Evolutionary conservation across 92 coral and sea anemone species (phyloP), one percentile per base, ranked within the genome.

Genomic region (Porites evermanni): DNA sequence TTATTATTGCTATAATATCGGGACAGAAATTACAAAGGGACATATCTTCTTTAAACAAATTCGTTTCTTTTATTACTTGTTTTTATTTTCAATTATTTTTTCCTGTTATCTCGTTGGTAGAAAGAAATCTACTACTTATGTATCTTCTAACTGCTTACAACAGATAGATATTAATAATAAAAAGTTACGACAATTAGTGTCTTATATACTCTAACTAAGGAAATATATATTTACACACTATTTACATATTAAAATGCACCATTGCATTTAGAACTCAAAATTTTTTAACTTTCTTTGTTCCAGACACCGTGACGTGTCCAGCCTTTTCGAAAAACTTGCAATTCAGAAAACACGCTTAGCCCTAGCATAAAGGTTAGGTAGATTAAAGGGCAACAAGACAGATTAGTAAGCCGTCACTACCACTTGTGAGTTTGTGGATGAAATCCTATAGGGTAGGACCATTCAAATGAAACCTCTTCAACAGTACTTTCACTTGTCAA

Each of bases 151-250:
- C 50, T 59, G 20, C 47, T 38, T 3, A 38, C 47, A 38, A 38
- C 47, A 38, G 47, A 38, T 38, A 4, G 47, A 38, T 38, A 38
- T 38, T 38, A 38, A 3, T 58, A 24, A 23, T 24, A 60, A 6
- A 23, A 63, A 16, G 13, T n/a, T 20, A 9, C 53, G 52, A 51
- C 61, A 56, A 11, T 12, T 56, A 10, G 13, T 11, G n/a, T 8
- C 19, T 63, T 63, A 8, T 51, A 18, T 53, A 52, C 60, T 32
- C n/a, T 53, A 5, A 12, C 50, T 47, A 3, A 73, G 18, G 52
- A 52, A 5, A 17, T 51, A 51, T 50, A 18, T 73, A 73, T 52
- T 19, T 73, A 73, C 78, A 73, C 78, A 73, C n/a, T 18, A 56
- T 56, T 56, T 56, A 56, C 61, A 56, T 38, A 56, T 10, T 11